Conservation (phyloP, 2,888 invertebrate species). For the Odontothrips loti region DNA sequence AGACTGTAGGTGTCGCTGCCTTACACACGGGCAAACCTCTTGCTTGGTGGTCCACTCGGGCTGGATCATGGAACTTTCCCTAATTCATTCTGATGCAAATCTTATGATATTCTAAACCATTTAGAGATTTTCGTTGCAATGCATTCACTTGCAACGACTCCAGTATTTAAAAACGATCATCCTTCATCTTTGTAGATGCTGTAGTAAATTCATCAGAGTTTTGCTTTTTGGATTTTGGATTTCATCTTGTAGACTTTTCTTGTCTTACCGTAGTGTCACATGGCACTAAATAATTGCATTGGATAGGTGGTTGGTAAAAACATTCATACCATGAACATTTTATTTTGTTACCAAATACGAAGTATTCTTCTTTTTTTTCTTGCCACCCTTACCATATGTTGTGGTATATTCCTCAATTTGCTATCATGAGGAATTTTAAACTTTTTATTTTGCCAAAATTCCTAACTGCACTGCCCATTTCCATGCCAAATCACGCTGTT, state of each 20-base stretch:
- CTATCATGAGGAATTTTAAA: too few species aligned
- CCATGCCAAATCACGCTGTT: too few species aligned
- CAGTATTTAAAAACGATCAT: background rate
- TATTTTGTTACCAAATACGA: too few species aligned
- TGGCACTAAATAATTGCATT: background rate
- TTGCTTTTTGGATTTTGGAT: background rate
- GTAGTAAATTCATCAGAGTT: constrained; percentile 1
- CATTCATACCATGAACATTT: too few species aligned
- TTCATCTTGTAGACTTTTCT: background rate
- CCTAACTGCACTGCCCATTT: background rate
- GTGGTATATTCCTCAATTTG: too few species aligned
- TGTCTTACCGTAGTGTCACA: background rate
- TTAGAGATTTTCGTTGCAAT: background rate
- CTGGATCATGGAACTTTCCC: too few species aligned
- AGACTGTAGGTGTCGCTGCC: constrained; percentile 11
- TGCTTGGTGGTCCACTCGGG: background rate
- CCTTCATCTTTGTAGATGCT: background rate
- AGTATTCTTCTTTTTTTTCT: too few species aligned
- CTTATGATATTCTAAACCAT: background rate
- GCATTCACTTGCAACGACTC: background rate
- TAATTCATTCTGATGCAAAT: background rate
- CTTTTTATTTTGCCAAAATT: background rate
- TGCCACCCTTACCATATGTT: too few species aligned
- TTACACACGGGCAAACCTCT: constrained; percentile 11
- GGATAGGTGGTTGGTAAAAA: too few species aligned